A percentile compares a stretch with the other conserved stretches of the same genome.
Evolutionary conservation across 2,113 vertebrate genomes (phyloP).

Genomic region (Choloepus hoffmanni): DNA sequence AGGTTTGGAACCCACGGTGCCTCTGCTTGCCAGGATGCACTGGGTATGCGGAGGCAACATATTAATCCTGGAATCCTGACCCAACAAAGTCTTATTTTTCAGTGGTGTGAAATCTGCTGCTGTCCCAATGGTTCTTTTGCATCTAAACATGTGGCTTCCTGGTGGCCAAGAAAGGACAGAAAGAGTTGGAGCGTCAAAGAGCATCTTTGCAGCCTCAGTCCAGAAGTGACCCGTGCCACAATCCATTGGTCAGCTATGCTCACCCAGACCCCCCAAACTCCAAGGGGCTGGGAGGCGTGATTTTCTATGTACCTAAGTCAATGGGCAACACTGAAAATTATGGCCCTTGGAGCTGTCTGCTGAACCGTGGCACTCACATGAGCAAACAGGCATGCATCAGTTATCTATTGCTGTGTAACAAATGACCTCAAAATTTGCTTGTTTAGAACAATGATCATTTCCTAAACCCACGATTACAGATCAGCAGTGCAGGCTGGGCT

Average conservation of each 20-base stretch:
- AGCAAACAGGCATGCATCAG: too few species aligned
- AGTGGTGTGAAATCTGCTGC: too few species aligned
- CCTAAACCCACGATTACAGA: background rate
- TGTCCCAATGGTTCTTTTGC: background rate
- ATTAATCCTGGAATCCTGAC: background rate
- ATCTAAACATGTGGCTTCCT: background rate
- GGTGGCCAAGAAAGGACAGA: background rate
- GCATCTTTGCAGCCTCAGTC: background rate
- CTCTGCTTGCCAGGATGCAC: background rate
- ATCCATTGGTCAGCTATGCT: too few species aligned
- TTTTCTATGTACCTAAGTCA: background rate
- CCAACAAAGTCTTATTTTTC: background rate
- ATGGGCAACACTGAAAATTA: too few species aligned
- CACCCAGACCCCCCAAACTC: rapidly evolving
- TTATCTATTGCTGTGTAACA: background rate
- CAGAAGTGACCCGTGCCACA: background rate
- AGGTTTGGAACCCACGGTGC: background rate
- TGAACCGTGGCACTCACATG: background rate
- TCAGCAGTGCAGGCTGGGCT: background rate
- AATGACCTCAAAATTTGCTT: background rate
- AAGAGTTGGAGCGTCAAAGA: background rate
- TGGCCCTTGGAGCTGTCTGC: rapidly evolving
- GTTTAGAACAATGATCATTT: background rate
- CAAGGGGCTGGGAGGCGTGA: background rate
- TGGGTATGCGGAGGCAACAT: background rate